Base-by-base conservation (phyloP, 2,888 invertebrate species). In the Aelia acuminata region DNA sequence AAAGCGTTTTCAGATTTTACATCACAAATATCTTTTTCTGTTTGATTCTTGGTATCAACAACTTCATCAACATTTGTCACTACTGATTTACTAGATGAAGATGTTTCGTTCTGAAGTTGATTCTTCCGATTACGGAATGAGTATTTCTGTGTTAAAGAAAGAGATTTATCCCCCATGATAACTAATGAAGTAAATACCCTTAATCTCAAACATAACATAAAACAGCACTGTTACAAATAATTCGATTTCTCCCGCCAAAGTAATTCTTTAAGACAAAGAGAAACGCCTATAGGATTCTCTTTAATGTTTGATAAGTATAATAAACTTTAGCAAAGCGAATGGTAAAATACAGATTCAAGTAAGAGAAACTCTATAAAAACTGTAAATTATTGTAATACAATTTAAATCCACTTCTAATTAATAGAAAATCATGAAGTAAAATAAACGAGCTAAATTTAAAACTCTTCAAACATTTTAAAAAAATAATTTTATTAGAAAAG, bases 121-220 rank as follows among this genome's bases (percentile, higher is more conserved):
- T 22, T 80, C 43, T 43, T 80, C n/a, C n/a, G 39, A 43, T 43
- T 80, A n/a, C 80, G 39, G n/a, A 80, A 80, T 22, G 43, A 80
- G n/a, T 80, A 80, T 3, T 43, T 80, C 4, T 80, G 13, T 15
- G 43, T 80, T 80, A 80, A n/a, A 4, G 80, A 43, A 43, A 13
- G 0, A 35, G n/a, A 22, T n/a, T 47, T 47, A 22, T n/a, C 43
- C 4, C 0, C n/a, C 80, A 80, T 80, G 11, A 39, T 43, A 80
- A 70, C 7, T 3, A 35, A 7, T 18, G 35, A 70, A 18, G 63
- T 31, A 70, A 70, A 70, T 7, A 70, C 3, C 20, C 3, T 18
- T n/a, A 70, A 70, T 35, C 63, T 4, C 2, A 35, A 70, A 70
- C 31, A 20, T 35, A 20, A 31, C 63, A 53, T 53, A 63, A 70